A percentile compares a stretch with the other conserved stretches of the same genome.
phyloP scores from a whole-genome alignment of 2,797 vertebrate genomes.

The Otolemur crassicaudatus region DNA sequence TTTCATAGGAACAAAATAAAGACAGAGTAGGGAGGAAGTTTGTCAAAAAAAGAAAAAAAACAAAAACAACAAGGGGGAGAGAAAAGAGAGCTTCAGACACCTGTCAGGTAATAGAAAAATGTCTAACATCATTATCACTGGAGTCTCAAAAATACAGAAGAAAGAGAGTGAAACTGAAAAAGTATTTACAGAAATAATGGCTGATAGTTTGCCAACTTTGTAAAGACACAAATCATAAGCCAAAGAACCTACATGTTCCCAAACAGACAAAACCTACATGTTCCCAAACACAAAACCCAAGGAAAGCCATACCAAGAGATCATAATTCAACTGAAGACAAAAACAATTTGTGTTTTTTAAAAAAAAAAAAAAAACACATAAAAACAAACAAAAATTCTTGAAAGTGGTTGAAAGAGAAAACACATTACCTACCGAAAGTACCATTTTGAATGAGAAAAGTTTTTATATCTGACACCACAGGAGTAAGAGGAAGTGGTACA shows the following conservation, averaged over 20 bases:
- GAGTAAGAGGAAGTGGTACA: not conserved
- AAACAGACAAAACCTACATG: not conserved
- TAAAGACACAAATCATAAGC: not conserved
- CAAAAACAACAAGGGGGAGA: not conserved
- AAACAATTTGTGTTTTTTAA: no score
- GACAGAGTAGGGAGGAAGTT: not conserved
- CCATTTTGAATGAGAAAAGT: not conserved
- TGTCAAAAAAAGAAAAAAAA: not conserved
- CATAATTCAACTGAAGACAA: not conserved
- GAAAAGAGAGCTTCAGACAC: not conserved
- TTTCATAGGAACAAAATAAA: no score
- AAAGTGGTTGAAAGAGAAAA: not conserved
- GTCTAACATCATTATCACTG: not conserved
- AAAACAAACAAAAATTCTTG: not conserved
- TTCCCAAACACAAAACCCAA: not conserved
- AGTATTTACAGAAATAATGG: not conserved
- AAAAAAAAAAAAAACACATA: no score
- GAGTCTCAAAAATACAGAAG: not conserved
- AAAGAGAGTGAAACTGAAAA: not conserved
- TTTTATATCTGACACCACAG: not conserved
- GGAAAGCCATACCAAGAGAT: not conserved
- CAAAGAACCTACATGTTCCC: not conserved
- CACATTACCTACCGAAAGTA: not conserved
- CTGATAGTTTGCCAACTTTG: not conserved
- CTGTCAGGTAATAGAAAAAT: not conserved